Base-by-base conservation (phyloP, 2,113 vertebrate species). In the Tringa solitaria region DNA sequence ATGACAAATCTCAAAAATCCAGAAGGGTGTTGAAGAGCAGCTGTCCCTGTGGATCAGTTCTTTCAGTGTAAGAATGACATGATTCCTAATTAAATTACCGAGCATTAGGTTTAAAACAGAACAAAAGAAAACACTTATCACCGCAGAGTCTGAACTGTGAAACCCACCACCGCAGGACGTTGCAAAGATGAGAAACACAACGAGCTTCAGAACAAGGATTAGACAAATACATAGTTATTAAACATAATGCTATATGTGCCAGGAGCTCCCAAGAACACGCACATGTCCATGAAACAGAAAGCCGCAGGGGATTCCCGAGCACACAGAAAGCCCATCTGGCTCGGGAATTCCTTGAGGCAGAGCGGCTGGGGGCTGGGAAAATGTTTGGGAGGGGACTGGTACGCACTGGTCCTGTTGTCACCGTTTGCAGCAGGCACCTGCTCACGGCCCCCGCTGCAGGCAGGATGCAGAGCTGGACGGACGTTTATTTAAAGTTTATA, bases 401-500 rank as follows among this genome's bases (percentile, higher is more conserved):
- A 10, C n/a, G n/a, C 4, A 3, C 51, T 67, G 17, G 59, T 67
- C 54, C 64, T 84, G 46, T 15, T 41, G 76, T 24, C 68, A 33
- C 2, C 60, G 45, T n/a, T 7, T 70, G 73, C 65, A 84, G 72
- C 22, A 81, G 75, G 72, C 72, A 50, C 41, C 89, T 89, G 91
- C 72, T 86, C 48, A 23, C 3, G 74, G 76, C 59, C 45, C 4
- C 50, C 0, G 0, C 3, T 54, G 89, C 37, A 84, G 56, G 61
- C 22, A 35, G 68, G 45, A 80, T 76, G 11, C 8, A 0, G 51
- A 74, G 84, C 64, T 67, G 77, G 73, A 54, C 20, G 35, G 87
- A 90, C 8, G 5, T 39, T 97, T 92, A 90, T 54, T 89, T 94
- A 70, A 84, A 87, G 93, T 81, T 92, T 74, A 51, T 8, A 75